Conservation (phyloP, 2,113 vertebrate species). For the Tretioscincus oriximinensis region DNA sequence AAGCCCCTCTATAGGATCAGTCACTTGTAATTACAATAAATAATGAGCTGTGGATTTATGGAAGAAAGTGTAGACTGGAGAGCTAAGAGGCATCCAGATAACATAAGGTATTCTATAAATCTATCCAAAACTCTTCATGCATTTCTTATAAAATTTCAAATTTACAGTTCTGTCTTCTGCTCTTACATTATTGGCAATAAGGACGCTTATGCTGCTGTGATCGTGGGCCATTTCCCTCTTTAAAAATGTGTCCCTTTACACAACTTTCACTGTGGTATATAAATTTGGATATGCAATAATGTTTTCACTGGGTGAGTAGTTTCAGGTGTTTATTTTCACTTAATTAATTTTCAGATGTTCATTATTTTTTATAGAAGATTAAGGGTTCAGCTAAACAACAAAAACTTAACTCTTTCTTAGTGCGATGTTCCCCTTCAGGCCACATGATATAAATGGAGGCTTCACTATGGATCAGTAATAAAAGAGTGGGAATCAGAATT, state of each 20-base stretch:
- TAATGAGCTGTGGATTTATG: not conserved
- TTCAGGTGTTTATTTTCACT: conserved; percentile 21
- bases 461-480: too few relatives aligned
- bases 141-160: conserved; percentile 28
- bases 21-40: not conserved
- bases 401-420: too few relatives aligned
- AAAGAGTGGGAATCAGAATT: too few relatives aligned
- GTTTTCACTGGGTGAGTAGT: conserved; percentile 14
- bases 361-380: not conserved
- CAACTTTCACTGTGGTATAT: not conserved
- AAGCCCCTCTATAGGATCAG: not conserved
- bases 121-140: conserved; percentile 12
- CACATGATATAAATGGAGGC: too few relatives aligned
- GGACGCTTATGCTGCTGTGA: not conserved
- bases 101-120: not conserved
- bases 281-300: not conserved
- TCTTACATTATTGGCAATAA: not conserved
- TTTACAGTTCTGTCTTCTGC: conserved; percentile 10
- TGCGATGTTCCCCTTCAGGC: too few relatives aligned
- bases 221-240: not conserved
- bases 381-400: too few relatives aligned
- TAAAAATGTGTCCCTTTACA: not conserved
- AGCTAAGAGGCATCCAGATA: not conserved
- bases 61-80: conserved; percentile 17
- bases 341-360: conserved; percentile 19